Evolutionary conservation across 2,113 vertebrate species (phyloP).

Genomic region (Seriola quinqueradiata): DNA sequence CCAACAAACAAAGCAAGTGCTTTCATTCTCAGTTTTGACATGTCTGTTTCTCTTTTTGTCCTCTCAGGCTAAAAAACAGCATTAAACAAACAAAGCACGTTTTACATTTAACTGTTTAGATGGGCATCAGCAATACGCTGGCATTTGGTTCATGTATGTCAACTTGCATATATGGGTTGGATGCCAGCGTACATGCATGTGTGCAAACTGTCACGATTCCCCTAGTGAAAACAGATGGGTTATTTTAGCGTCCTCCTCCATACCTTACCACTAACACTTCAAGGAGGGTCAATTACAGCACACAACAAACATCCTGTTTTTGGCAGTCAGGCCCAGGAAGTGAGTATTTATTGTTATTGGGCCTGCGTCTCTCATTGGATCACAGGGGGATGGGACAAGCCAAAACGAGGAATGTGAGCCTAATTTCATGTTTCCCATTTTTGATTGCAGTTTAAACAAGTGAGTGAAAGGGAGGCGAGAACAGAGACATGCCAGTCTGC

Average conservation of each 20-base stretch:
- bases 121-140: neutral
- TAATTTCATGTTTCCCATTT: conserved; percentile 84
- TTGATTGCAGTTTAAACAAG: conserved; percentile 83
- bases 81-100: conserved; percentile 35
- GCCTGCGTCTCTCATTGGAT: conserved; percentile 70
- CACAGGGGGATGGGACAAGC: conserved; percentile 56
- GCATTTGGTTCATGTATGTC: conserved; percentile 33
- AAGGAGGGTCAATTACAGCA: conserved; percentile 85
- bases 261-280: conserved; percentile 82
- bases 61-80: conserved; percentile 22
- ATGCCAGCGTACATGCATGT: conserved; percentile 43
- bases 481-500: conserved; percentile 32
- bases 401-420: conserved; percentile 77
- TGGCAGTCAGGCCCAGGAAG: conserved; percentile 78
- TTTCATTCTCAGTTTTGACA: conserved; percentile 26
- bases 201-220: conserved; percentile 53
- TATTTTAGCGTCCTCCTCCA: conserved; percentile 68
- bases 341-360: conserved; percentile 85
- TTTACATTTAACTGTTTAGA: neutral
- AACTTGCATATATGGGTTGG: conserved; percentile 31
- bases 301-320: conserved; percentile 85
- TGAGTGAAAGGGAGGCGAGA: conserved; percentile 50
- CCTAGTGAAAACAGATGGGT: conserved; percentile 82
- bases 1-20: neutral
- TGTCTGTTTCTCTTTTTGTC: conserved; percentile 15